Evolutionary conservation across 2,888 invertebrate species (phyloP).

Genomic region (Pheosia gnoma): DNA sequence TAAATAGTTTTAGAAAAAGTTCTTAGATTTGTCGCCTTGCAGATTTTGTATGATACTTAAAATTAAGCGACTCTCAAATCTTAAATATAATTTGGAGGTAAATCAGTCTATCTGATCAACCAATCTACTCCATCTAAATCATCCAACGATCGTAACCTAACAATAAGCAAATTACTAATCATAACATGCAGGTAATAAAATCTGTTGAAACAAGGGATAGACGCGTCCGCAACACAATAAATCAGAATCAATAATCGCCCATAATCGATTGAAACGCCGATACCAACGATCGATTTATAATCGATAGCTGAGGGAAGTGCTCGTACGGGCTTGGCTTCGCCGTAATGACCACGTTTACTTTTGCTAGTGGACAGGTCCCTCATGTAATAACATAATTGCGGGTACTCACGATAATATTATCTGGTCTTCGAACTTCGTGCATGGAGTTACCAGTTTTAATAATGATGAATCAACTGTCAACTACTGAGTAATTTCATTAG

Average conservation of each 20-base stretch:
- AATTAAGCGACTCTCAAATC: too few species aligned
- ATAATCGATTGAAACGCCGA: conserved; percentile 63
- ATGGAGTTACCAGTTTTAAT: conserved; percentile 2
- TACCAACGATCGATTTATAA: conserved; percentile 63
- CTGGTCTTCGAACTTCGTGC: conserved; percentile 1
- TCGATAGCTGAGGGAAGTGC: conserved; percentile 47
- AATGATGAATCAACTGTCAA: neutral
- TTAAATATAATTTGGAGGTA: too few species aligned
- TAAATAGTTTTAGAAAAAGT: too few species aligned
- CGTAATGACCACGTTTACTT: conserved; percentile 40
- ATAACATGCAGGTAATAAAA: neutral
- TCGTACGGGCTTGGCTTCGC: conserved; percentile 33
- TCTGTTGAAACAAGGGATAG: conserved; percentile 10
- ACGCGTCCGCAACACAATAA: conserved; percentile 28
- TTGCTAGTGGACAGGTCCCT: conserved; percentile 18
- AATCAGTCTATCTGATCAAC: too few species aligned
- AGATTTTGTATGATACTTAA: too few species aligned
- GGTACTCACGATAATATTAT: conserved; percentile 4
- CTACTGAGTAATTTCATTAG: conserved; percentile 7
- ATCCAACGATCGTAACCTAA: neutral
- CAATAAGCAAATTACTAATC: neutral
- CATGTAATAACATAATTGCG: conserved; percentile 22
- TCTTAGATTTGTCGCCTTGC: too few species aligned
- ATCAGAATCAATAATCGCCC: conserved; percentile 66
- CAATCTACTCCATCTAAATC: conserved; percentile 3